Evolutionary conservation across 2,888 invertebrate genomes (phyloP).

Genomic region (Azorinus chamasolen): DNA sequence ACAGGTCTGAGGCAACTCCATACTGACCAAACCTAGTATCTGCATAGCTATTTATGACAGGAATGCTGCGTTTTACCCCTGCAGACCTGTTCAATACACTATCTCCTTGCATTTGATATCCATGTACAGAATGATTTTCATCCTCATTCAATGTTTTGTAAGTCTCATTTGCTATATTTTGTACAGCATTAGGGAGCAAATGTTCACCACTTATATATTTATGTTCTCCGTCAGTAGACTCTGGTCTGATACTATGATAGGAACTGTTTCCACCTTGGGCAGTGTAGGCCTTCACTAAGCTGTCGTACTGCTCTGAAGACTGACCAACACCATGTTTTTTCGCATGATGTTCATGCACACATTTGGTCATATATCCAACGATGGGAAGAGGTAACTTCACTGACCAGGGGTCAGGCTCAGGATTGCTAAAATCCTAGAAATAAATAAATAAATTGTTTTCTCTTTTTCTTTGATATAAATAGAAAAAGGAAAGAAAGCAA

Average conservation of each 20-base stretch:
- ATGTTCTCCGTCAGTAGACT: neutral
- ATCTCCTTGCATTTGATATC: too few relatives aligned
- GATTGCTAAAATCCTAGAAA: conserved; percentile 72
- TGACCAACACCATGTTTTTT: conserved; percentile 9
- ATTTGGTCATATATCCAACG: conserved; percentile 75
- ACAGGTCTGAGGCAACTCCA: too few relatives aligned
- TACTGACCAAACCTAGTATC: too few relatives aligned
- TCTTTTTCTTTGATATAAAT: neutral
- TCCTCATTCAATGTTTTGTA: too few relatives aligned
- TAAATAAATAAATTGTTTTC: neutral
- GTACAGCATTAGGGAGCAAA: too few relatives aligned
- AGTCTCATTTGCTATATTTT: too few relatives aligned
- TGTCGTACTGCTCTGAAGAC: conserved; percentile 29
- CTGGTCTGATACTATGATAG: neutral
- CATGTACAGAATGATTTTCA: too few relatives aligned
- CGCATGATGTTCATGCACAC: conserved; percentile 64
- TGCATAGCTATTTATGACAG: too few relatives aligned
- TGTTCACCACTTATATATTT: neutral
- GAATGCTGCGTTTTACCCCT: too few relatives aligned
- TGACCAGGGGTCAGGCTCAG: conserved; percentile 80
- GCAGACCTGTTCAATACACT: too few relatives aligned
- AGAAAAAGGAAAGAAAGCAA: too few relatives aligned
- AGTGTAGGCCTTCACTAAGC: neutral
- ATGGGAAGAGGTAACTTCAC: conserved; percentile 77
- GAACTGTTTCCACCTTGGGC: neutral